Evolutionary conservation across 23 tunicate genomes (phyloP).

Genomic region (Aplidium turbinatum): DNA sequence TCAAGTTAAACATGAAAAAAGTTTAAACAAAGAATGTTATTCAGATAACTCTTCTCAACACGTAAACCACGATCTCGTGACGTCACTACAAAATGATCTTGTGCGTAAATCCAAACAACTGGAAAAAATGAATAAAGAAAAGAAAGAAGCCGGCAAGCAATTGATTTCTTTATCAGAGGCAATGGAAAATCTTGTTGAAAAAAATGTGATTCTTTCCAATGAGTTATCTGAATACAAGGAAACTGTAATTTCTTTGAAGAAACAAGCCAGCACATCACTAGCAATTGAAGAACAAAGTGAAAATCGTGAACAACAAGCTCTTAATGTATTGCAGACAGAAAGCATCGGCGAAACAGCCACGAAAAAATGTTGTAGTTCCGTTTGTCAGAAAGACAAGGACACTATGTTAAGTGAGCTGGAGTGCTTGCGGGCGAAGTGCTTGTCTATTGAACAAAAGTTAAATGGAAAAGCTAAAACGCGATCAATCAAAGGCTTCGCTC

Average conservation of each 20-base stretch:
- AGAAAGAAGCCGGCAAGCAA: neutral
- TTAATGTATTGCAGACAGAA: neutral
- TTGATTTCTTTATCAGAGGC: neutral
- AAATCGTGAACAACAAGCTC: neutral
- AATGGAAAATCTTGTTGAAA: slow-evolving; percentile 5
- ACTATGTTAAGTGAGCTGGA: slow-evolving; percentile 47
- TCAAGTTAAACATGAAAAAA: too few species aligned
- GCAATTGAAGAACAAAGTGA: neutral
- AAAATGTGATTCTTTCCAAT: neutral
- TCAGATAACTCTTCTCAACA: too few species aligned
- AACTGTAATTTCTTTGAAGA: slow-evolving; percentile 1
- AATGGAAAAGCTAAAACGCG: slow-evolving; percentile 9
- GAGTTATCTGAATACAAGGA: slow-evolving; percentile 12
- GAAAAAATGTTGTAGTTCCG: too few species aligned
- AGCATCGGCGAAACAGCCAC: neutral
- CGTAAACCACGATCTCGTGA: too few species aligned
- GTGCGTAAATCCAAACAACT: neutral
- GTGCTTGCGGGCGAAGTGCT: slow-evolving; percentile 42
- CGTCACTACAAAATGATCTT: slow-evolving; percentile 8
- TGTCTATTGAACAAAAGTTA: slow-evolving; percentile 27
- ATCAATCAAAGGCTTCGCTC: slow-evolving; percentile 19
- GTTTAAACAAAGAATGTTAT: too few species aligned
- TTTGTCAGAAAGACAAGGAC: neutral
- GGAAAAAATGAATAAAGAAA: neutral
- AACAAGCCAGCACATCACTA: neutral